A percentile compares a stretch with the other conserved stretches of the same genome.
Conservation (phyloP, 2,888 invertebrate genomes). For the Lithophane socia region DNA sequence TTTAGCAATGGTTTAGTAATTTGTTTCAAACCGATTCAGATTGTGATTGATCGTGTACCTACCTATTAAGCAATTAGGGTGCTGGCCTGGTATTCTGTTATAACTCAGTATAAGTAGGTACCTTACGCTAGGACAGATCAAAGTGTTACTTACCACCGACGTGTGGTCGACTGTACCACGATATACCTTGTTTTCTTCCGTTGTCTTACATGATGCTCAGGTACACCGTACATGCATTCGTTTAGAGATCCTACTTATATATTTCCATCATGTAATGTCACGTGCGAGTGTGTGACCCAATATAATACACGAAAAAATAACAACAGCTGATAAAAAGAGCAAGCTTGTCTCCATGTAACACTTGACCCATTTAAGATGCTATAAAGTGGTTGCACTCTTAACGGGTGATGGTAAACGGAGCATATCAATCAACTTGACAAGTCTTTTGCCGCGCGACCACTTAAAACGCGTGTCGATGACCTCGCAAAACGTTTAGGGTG, state of each 20-base stretch:
- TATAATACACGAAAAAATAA: background rate
- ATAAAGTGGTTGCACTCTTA: conserved; percentile 39
- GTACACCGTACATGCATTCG: background rate
- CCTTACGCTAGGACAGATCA: no score
- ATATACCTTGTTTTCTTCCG: background rate
- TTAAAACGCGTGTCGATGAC: conserved; percentile 53
- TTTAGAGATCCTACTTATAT: background rate
- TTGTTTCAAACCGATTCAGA: no score
- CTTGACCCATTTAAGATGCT: conserved; percentile 51
- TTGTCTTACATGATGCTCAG: background rate
- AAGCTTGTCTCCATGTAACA: conserved; percentile 7
- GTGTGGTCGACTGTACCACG: background rate
- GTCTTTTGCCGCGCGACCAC: conserved; percentile 46
- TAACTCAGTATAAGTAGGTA: no score
- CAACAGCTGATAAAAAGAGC: conserved; percentile 18
- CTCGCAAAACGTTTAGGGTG: conserved; percentile 47
- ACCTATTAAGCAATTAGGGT: no score
- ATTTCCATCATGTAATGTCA: conserved; percentile 3
- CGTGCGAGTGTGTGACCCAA: conserved; percentile 15
- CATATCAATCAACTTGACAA: conserved; percentile 58
- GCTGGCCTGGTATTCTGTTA: no score
- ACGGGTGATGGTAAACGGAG: conserved; percentile 46
- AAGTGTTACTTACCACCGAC: background rate
- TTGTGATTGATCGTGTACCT: no score
- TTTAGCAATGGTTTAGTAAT: no score